A percentile compares a stretch with the other conserved stretches of the same genome.
These are phyloP conservation scores for Natator depressus DNA, from an alignment of 2,113 vertebrate genomes.

Conservation along the genomic window DNA sequence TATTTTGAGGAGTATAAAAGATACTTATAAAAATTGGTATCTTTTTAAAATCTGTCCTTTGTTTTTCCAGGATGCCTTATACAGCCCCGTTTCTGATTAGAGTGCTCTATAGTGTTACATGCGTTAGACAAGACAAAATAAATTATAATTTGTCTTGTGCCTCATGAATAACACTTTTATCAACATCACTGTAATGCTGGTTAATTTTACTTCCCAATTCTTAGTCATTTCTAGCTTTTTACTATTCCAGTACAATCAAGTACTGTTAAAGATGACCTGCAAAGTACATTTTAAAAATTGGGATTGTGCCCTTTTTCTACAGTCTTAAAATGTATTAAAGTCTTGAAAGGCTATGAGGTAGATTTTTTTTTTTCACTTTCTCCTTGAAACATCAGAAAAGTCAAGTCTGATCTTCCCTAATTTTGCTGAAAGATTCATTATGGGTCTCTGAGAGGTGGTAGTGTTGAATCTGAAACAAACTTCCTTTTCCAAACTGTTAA, in stretches of 20 bases:
- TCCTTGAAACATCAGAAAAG: background rate
- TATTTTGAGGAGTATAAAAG: background rate
- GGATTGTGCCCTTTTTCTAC: background rate
- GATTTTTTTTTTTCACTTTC: background rate
- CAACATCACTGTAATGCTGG: background rate
- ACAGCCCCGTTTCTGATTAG: background rate
- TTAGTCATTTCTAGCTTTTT: background rate
- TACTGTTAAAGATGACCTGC: background rate
- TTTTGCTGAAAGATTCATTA: background rate
- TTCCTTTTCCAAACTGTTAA: rapidly evolving
- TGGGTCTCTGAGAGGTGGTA: background rate
- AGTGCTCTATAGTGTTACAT: background rate
- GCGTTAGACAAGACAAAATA: background rate
- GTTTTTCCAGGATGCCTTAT: background rate
- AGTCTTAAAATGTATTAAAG: background rate
- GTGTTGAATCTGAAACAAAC: background rate
- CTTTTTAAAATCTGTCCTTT: background rate
- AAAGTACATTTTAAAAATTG: background rate
- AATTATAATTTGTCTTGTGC: background rate
- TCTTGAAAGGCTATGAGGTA: background rate
- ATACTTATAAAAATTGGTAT: background rate
- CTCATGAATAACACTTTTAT: background rate
- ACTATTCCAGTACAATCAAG: background rate
- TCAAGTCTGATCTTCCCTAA: background rate
- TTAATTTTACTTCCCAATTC: background rate